Base-by-base conservation (phyloP, 2,888 invertebrate genomes). In the Camptogramma bilineatum region DNA sequence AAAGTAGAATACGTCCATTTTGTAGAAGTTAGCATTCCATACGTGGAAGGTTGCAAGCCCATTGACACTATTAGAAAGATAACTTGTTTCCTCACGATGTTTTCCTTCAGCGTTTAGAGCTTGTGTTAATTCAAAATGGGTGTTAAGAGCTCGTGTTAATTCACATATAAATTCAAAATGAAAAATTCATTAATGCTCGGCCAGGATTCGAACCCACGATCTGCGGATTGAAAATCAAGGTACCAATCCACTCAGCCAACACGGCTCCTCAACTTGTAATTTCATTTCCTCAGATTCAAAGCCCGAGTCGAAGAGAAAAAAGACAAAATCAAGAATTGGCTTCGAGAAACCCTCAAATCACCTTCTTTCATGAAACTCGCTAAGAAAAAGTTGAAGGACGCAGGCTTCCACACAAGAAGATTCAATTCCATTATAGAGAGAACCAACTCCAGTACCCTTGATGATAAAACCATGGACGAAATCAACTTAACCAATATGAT, bases 241-340 rank as follows among this genome's bases (percentile, higher is more conserved):
- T 10, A 34, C 18, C n/a, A n/a, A n/a, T n/a, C n/a, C n/a, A n/a
- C n/a, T n/a, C n/a, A n/a, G n/a, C n/a, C n/a, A n/a, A n/a, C n/a
- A n/a, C n/a, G n/a, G n/a, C n/a, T n/a, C n/a, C n/a, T n/a, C n/a
- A n/a, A n/a, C n/a, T n/a, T n/a, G n/a, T n/a, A n/a, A n/a, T n/a
- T 28, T 31, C 17, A 16, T 28, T 47, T 19, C 34, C 39, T 13
- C 74, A 92, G 91, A 70, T 91, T 92, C 73, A 91, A 91, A 77
- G 83, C 87, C 0, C 75, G 86, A 18, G 89, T 92, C 0, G 91
- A 91, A 79, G 85, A 89, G 52, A 91, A 91, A 64, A 91, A 91
- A 64, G 89, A 86, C 69, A 90, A 86, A 82, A 91, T 92, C 17
- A 92, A 90, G 62, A 79, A 73, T 3, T 92, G 92, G 92, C 81